phyloP scores from a whole-genome alignment of 2,888 invertebrate genomes.

The Caenorhabditis doughertyi region DNA sequence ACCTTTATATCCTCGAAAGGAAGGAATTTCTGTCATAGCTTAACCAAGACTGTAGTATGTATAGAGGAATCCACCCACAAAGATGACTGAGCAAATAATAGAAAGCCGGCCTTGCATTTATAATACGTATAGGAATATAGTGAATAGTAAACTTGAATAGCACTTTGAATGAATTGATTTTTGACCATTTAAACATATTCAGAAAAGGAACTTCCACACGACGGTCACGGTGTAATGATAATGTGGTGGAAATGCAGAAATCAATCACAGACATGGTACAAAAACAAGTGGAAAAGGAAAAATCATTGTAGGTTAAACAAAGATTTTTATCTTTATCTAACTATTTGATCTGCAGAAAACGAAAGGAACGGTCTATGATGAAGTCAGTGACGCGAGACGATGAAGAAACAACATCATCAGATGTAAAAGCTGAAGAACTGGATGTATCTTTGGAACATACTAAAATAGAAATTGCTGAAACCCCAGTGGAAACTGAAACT shows the following conservation, averaged over 20 bases:
- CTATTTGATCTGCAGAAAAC: slow-evolving; percentile 34
- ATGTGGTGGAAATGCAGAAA: slow-evolving; percentile 93
- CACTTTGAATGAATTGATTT: slow-evolving; percentile 1
- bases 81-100: slow-evolving; percentile 41
- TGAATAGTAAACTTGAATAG: slow-evolving; percentile 5
- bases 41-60: slow-evolving; percentile 20
- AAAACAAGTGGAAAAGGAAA: slow-evolving; percentile 73
- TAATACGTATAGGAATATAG: neutral
- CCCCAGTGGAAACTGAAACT: neutral
- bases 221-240: slow-evolving; percentile 97
- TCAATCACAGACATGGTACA: slow-evolving; percentile 87
- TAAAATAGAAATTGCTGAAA: neutral
- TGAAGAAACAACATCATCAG: neutral
- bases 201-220: slow-evolving; percentile 90
- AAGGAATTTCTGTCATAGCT: neutral
- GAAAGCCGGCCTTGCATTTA: neutral
- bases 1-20: neutral
- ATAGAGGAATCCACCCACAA: neutral
- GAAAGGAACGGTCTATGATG: slow-evolving; percentile 41
- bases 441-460: neutral
- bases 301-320: slow-evolving; percentile 42
- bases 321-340: slow-evolving; percentile 22
- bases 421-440: slow-evolving; percentile 14
- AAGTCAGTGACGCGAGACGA: slow-evolving; percentile 33
- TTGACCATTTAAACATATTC: slow-evolving; percentile 18